These are phyloP conservation scores for Drosophila bocqueti DNA, from an alignment of 1,140 invertebrate species.

Conservation along the genomic window DNA sequence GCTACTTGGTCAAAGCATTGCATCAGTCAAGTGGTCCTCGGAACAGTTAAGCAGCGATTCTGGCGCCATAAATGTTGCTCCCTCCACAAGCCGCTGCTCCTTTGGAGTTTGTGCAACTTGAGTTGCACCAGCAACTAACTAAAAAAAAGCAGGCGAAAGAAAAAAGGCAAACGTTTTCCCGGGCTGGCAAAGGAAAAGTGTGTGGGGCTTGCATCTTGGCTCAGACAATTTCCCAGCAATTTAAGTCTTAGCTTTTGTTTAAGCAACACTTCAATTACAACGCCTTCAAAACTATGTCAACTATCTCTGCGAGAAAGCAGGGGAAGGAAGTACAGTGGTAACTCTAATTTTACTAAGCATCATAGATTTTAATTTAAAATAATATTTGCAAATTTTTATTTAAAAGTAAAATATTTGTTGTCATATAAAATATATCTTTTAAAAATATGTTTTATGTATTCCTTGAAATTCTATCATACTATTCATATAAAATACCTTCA, in stretches of 20 bases:
- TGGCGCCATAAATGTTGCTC: constrained; percentile 77
- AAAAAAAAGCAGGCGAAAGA: constrained; percentile 42
- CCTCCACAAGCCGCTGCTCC: constrained; percentile 14
- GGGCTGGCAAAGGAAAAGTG: not conserved
- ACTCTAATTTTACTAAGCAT: not conserved
- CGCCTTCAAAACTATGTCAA: constrained; percentile 76
- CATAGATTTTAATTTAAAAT: not conserved
- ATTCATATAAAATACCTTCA: not conserved
- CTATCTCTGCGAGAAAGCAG: constrained; percentile 45
- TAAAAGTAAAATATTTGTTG: too few species aligned
- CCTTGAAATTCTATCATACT: not conserved
- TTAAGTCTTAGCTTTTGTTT: constrained; percentile 82
- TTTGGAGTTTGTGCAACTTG: constrained; percentile 35
- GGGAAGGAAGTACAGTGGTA: constrained; percentile 46
- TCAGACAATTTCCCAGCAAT: constrained; percentile 78
- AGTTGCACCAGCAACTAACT: constrained; percentile 34
- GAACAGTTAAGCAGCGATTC: constrained; percentile 77
- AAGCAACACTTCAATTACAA: constrained; percentile 82
- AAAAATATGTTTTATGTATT: too few species aligned
- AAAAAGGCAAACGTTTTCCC: constrained; percentile 66
- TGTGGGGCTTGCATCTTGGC: constrained; percentile 9
- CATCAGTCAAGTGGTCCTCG: constrained; percentile 73
- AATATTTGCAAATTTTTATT: not conserved
- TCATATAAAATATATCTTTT: not conserved
- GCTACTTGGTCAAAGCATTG: constrained; percentile 78